A percentile compares a stretch with the other conserved stretches of the same genome.
Conservation (phyloP, 2,113 vertebrate species). For the Anoplopoma fimbria region DNA sequence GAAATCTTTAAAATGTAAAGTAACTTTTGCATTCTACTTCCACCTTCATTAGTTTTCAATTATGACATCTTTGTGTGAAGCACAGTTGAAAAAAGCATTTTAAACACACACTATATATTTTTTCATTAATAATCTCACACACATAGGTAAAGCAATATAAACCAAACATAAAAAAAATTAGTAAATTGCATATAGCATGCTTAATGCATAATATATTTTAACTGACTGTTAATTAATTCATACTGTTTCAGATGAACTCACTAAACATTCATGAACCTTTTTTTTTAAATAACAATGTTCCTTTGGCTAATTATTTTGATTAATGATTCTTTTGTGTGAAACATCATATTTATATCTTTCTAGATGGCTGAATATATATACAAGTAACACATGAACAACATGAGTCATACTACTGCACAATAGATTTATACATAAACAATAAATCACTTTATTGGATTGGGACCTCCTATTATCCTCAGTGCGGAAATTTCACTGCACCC, state of each 20-base stretch:
- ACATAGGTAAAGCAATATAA: background rate
- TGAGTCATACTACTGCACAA: background rate
- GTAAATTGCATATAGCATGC: background rate
- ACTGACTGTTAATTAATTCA: too few relatives aligned
- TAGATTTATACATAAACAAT: background rate
- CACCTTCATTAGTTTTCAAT: background rate
- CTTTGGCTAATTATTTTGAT: background rate
- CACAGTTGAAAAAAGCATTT: background rate
- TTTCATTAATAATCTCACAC: background rate
- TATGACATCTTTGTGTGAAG: background rate
- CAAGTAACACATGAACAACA: background rate
- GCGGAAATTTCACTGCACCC: background rate
- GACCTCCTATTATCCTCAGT: background rate
- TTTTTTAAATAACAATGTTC: background rate
- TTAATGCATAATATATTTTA: background rate
- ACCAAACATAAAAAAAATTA: background rate
- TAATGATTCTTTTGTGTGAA: background rate
- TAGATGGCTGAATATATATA: background rate
- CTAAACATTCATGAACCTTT: background rate
- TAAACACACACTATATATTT: background rate
- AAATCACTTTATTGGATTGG: too few relatives aligned
- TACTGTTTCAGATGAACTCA: background rate
- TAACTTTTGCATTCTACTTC: background rate
- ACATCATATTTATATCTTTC: background rate
- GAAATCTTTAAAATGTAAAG: background rate